phyloP scores from a whole-genome alignment of 1,140 invertebrate genomes.

The Parasteatoda tepidariorum region DNA sequence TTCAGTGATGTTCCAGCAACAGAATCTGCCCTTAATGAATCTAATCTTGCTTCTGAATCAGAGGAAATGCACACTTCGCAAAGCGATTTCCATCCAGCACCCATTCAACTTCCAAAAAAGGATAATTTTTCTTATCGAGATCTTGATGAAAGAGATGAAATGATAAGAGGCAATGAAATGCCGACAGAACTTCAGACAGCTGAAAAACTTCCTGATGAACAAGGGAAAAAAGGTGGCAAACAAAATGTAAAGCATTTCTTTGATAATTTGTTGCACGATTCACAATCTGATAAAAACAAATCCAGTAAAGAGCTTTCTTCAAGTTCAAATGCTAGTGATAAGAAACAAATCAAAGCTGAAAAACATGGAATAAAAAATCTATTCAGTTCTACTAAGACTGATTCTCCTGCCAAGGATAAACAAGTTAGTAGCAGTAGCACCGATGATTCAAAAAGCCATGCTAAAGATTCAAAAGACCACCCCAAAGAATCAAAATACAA shows the following conservation, averaged over 20 bases:
- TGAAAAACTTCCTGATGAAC: neutral
- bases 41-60: no score
- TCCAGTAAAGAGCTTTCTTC: neutral
- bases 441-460: neutral
- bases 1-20: no score
- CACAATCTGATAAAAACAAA: neutral
- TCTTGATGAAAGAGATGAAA: neutral
- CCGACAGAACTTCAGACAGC: neutral
- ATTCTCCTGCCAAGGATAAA: neutral
- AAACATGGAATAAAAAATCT: slow-evolving; percentile 31
- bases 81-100: no score
- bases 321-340: neutral
- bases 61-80: slow-evolving; percentile 13
- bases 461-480: neutral
- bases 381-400: slow-evolving; percentile 18
- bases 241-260: slow-evolving; percentile 44
- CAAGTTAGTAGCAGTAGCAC: neutral
- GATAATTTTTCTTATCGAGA: neutral
- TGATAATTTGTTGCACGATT: slow-evolving; percentile 31
- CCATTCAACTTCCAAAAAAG: no score
- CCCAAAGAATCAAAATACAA: slow-evolving; percentile 28
- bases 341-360: neutral
- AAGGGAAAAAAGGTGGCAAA: slow-evolving; percentile 19
- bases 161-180: neutral
- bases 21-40: no score